Conservation (phyloP, 1,140 invertebrate genomes). For the Saccostrea glomerata region DNA sequence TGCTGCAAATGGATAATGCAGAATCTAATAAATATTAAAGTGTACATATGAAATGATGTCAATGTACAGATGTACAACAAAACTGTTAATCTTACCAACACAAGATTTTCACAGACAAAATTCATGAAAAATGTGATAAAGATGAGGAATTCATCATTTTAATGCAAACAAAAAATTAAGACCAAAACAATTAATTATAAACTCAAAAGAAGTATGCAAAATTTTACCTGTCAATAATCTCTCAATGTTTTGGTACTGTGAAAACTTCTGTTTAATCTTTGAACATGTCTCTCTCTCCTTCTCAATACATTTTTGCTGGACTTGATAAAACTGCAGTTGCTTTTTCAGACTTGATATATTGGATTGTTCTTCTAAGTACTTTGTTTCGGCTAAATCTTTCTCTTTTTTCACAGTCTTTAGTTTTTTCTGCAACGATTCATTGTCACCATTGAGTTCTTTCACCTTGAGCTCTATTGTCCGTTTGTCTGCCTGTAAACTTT, state of each 20-base stretch:
- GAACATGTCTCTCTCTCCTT: conserved; percentile 60
- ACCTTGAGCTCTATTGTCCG: conserved; percentile 58
- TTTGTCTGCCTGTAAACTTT: conserved; percentile 54
- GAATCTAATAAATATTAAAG: background rate
- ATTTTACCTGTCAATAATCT: conserved; percentile 61
- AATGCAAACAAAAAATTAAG: too few species aligned
- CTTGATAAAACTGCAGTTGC: conserved; percentile 59
- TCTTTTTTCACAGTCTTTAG: conserved; percentile 44
- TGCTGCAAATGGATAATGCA: conserved; percentile 49
- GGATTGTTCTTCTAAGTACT: conserved; percentile 57
- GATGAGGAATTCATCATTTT: too few species aligned
- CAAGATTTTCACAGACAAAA: too few species aligned
- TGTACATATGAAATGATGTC: too few species aligned
- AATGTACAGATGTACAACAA: too few species aligned
- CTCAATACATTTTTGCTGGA: conserved; percentile 55
- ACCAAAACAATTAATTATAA: too few species aligned
- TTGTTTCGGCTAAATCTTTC: conserved; percentile 46
- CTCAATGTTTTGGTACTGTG: conserved; percentile 61
- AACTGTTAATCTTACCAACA: too few species aligned
- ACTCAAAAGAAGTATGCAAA: background rate
- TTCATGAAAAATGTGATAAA: too few species aligned
- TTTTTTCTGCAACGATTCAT: conserved; percentile 46
- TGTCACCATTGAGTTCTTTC: conserved; percentile 50
- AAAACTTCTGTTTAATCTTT: conserved; percentile 57
- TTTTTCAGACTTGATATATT: conserved; percentile 56